Percentiles rank a stretch among this genome's conserved stretches.
phyloP scores from a whole-genome alignment of 2,113 vertebrate genomes.

The Bucco capensis region DNA sequence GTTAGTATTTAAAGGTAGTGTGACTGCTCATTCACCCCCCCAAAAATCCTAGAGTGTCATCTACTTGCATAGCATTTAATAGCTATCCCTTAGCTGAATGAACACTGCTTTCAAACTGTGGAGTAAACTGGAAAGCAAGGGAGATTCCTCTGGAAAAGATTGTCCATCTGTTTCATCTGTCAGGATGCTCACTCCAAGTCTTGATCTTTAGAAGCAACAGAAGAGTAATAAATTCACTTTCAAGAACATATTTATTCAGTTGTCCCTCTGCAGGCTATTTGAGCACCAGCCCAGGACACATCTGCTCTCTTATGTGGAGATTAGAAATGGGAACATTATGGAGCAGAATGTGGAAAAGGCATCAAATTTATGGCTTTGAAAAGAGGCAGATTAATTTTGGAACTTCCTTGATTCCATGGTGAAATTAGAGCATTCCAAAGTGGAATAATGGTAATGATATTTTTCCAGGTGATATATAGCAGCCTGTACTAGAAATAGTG shows the following conservation, averaged over 20 bases:
- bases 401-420: not conserved
- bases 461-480: not conserved
- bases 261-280: not conserved
- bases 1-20: not conserved
- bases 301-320: not conserved
- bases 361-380: not conserved
- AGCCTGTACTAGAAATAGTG: not conserved
- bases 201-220: not conserved
- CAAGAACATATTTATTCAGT: not conserved
- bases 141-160: not conserved
- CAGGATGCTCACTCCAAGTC: not conserved
- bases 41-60: not conserved
- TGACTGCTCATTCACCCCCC: not conserved
- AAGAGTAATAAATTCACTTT: conserved; percentile 1
- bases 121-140: not conserved
- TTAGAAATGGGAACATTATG: not conserved
- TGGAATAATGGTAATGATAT: not conserved
- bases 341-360: not conserved
- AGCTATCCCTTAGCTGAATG: not conserved
- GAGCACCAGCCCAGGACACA: not conserved
- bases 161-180: not conserved
- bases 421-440: not conserved
- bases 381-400: not conserved
- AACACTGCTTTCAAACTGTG: not conserved
- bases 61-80: not conserved